Base-by-base conservation (phyloP, 2,113 vertebrate genomes). In the Orientallactaga bullata region DNA sequence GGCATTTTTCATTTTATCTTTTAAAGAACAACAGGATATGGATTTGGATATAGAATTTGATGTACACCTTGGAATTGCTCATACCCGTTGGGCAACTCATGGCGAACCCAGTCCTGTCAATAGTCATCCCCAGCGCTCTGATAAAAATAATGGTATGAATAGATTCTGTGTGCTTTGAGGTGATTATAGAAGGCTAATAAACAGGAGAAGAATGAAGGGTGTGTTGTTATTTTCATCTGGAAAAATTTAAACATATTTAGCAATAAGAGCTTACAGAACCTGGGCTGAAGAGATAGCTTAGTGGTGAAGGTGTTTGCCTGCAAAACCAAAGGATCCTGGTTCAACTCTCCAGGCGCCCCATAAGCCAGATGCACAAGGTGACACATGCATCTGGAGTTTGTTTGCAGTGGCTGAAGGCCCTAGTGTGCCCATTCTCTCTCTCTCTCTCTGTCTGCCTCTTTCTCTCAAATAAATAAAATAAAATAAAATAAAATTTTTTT, bases 51-150 rank as follows among this genome's bases (percentile, higher is more conserved):
- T 99, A 77, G 99, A 99, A 97, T 99, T 99, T 88, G 99, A 99
- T 17, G 99, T 99, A 6, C 99, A 99, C 94, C 97, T 99, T 32
- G 99, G 99, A 37, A 99, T 99, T 1, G 99, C 99, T 73, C 99
- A 99, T 96, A 99, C 99, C 18, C 99, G 99, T 95, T 99, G 99
- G 99, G 99, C 99, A 80, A 99, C 99, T 3, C 99, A 99, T 0
- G 99, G 99, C 0, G 99, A 96, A 58, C 99, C 99, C 90, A 99
- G 65, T 88, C 99, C 99, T 0, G 97, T 99, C 68, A 99, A 99
- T 98, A 99, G 99, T 97, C 99, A 99, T 90, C 99, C 99, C 0
- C 99, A 99, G 2, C 98, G 99, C 96, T 99, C 99, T 0, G 99
- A 99, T 97, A 99, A 99, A 96, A 98, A 97, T 97, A 99, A 99